Evolutionary conservation across 2,113 vertebrate species (phyloP).

Genomic region (Anthoscopus minutus): DNA sequence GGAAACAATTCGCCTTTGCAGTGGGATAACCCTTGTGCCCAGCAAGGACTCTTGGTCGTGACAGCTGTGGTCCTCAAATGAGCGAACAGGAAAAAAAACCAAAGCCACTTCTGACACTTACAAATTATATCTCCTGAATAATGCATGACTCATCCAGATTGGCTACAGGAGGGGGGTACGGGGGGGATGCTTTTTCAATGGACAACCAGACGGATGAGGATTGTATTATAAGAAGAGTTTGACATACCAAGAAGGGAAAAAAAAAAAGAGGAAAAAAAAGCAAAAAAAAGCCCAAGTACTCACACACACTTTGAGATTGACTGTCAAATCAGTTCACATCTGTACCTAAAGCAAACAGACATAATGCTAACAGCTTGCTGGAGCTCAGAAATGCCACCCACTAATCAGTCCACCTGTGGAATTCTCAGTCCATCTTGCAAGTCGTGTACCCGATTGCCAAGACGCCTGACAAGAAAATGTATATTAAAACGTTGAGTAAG

Average conservation of each 20-base stretch:
- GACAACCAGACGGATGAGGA: slow-evolving; percentile 66
- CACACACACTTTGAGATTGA: slow-evolving; percentile 76
- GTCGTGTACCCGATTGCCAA: slow-evolving; percentile 76
- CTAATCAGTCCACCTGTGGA: slow-evolving; percentile 85
- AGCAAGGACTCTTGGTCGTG: not conserved
- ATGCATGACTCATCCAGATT: slow-evolving; percentile 64
- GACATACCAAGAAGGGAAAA: slow-evolving; percentile 66
- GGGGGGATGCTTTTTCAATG: slow-evolving; percentile 60
- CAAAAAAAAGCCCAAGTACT: slow-evolving; percentile 59
- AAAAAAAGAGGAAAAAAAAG: not conserved
- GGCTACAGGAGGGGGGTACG: not conserved
- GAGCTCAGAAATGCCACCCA: slow-evolving; percentile 83
- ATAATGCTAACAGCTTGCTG: slow-evolving; percentile 84
- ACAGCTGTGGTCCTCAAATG: slow-evolving; percentile 44
- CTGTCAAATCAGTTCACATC: slow-evolving; percentile 85
- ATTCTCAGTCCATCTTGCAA: slow-evolving; percentile 83
- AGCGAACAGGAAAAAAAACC: slow-evolving; percentile 29
- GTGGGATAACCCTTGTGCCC: slow-evolving; percentile 20
- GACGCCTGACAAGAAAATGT: slow-evolving; percentile 81
- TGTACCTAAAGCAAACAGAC: slow-evolving; percentile 85
- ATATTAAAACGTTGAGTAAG: slow-evolving; percentile 79
- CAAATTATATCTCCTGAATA: slow-evolving; percentile 62
- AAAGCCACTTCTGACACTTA: slow-evolving; percentile 66
- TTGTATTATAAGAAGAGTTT: slow-evolving; percentile 72
- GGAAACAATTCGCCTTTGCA: slow-evolving; percentile 17